Evolutionary conservation across 1,140 invertebrate genomes (phyloP).

Genomic region (Copidosoma floridanum): DNA sequence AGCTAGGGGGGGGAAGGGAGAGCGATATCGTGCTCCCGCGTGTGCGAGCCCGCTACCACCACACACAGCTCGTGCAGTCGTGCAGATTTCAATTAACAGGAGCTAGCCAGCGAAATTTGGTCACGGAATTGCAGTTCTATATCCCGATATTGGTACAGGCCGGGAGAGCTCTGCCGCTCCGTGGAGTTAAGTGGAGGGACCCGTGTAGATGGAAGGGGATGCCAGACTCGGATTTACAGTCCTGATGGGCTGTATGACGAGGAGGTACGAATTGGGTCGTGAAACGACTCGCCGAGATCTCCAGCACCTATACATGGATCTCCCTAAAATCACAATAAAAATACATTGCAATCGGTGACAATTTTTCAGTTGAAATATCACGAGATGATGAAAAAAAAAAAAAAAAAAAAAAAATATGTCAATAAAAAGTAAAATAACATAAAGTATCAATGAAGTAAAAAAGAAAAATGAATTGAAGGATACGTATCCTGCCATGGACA

Average conservation of each 20-base stretch:
- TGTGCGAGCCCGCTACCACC: neutral
- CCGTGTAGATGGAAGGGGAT: neutral
- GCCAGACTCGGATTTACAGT: conserved; percentile 9
- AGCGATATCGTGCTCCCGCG: neutral
- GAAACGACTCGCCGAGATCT: too few species aligned
- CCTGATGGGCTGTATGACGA: too few species aligned
- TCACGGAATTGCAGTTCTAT: conserved; percentile 23
- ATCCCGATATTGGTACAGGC: neutral
- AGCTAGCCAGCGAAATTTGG: conserved; percentile 22
- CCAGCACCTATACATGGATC: too few species aligned
- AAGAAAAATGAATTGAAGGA: conserved; percentile 13
- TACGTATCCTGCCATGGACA: conserved; percentile 23
- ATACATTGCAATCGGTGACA: too few species aligned
- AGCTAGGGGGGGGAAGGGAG: neutral
- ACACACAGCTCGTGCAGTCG: neutral
- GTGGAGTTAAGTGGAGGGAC: neutral
- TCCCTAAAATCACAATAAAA: too few species aligned
- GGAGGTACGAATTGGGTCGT: too few species aligned
- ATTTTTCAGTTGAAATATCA: too few species aligned
- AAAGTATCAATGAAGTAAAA: conserved; percentile 1
- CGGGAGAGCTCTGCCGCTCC: neutral
- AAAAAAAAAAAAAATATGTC: neutral
- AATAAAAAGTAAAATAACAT: conserved; percentile 5
- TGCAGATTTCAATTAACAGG: conserved; percentile 27
- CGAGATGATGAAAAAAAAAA: neutral